Percentiles rank a stretch among this genome's conserved stretches.
Evolutionary conservation across 2,113 vertebrate genomes (phyloP).

Genomic region (Sus scrofa): DNA sequence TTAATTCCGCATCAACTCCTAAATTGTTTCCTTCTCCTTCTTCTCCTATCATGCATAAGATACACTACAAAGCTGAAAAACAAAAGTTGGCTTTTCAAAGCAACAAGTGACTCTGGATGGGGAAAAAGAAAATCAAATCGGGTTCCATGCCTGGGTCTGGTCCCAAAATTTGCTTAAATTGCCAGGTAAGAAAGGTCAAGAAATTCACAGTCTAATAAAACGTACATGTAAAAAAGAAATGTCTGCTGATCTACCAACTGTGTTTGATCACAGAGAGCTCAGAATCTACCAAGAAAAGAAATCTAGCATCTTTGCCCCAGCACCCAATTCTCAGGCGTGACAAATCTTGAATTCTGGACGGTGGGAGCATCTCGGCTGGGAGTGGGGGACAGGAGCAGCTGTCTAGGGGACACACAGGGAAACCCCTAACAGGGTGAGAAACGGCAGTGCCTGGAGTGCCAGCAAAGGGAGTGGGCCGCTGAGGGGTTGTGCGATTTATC

Average conservation of each 20-base stretch:
- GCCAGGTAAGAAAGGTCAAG: not conserved
- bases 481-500: not conserved
- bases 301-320: not conserved
- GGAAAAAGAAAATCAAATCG: not conserved
- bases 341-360: not conserved
- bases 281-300: slow-evolving; percentile 8
- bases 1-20: not conserved
- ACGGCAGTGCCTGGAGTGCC: not conserved
- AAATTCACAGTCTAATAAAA: not conserved
- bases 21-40: not conserved
- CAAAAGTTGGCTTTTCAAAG: not conserved
- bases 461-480: not conserved
- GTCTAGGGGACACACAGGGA: not conserved
- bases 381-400: not conserved
- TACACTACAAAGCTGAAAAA: not conserved
- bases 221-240: not conserved
- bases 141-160: not conserved
- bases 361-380: too few relatives aligned
- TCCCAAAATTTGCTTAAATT: not conserved
- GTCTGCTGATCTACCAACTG: not conserved
- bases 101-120: not conserved
- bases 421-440: not conserved
- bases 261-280: not conserved
- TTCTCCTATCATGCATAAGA: not conserved
- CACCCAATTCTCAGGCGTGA: not conserved